Conservation (phyloP, 2,113 vertebrate genomes). For the Passer montanus region DNA sequence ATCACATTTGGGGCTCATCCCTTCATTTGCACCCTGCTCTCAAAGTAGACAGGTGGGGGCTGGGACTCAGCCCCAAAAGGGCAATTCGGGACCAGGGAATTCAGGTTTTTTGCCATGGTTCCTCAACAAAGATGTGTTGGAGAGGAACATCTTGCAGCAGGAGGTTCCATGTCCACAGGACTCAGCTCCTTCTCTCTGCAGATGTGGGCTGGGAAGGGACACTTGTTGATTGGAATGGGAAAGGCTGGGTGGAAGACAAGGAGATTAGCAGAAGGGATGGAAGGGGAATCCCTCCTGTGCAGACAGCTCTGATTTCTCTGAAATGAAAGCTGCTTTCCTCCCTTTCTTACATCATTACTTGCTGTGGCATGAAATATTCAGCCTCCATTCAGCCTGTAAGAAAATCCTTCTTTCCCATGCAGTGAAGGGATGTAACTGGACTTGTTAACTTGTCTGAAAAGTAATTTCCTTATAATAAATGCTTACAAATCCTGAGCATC, state of each 20-base stretch:
- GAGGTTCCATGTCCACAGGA: not conserved
- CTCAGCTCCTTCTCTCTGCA: not conserved
- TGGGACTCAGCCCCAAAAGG: rapidly evolving
- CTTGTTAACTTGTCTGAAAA: not conserved
- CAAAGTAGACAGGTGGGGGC: not conserved
- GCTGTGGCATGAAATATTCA: not conserved
- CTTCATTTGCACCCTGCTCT: not conserved
- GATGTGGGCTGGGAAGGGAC: not conserved
- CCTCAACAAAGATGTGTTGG: not conserved
- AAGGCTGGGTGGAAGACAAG: not conserved
- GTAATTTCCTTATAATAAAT: not conserved
- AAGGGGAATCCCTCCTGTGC: not conserved
- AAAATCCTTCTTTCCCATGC: slow-evolving; percentile 12
- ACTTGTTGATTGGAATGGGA: not conserved
- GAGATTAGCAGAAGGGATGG: not conserved
- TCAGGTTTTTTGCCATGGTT: not conserved
- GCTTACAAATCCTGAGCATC: not conserved
- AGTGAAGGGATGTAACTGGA: not conserved
- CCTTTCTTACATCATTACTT: not conserved
- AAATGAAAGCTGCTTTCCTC: slow-evolving; percentile 19
- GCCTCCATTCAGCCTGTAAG: not conserved
- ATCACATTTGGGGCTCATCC: rapidly evolving
- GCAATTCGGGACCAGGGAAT: rapidly evolving
- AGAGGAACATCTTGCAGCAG: not conserved
- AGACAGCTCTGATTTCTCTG: not conserved